phyloP scores from a whole-genome alignment of 2,888 invertebrate species.

The Scaptomyza parva region DNA sequence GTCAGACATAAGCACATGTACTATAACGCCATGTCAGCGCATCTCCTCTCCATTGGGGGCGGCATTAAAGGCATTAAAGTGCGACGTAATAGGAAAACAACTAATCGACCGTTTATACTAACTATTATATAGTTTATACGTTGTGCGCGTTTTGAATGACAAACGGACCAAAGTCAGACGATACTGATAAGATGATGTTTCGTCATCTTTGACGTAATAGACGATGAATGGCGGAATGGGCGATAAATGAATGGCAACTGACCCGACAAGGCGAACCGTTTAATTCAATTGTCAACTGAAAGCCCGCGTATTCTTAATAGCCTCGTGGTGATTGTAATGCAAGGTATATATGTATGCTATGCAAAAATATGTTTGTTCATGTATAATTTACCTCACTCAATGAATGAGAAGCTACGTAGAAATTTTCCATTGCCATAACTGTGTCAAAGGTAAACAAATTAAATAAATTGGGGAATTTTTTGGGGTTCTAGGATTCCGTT shows the following conservation, averaged over 20 bases:
- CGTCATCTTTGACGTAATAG: conserved; percentile 55
- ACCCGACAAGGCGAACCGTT: conserved; percentile 15
- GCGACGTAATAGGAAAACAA: conserved; percentile 54
- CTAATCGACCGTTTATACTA: not conserved
- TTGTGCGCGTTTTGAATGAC: conserved; percentile 55
- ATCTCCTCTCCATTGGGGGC: conserved; percentile 20
- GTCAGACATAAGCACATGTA: conserved; percentile 33
- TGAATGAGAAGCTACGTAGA: conserved; percentile 1
- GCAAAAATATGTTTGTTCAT: not conserved
- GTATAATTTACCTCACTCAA: not conserved
- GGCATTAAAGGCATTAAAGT: conserved; percentile 7
- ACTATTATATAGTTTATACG: conserved; percentile 2
- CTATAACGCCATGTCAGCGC: conserved; percentile 24
- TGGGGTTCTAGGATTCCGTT: no score
- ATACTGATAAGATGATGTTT: conserved; percentile 50
- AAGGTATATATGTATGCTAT: conserved; percentile 13
- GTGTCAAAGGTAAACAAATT: no score
- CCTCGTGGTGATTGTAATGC: conserved; percentile 13
- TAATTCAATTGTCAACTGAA: conserved; percentile 40
- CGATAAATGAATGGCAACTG: conserved; percentile 58
- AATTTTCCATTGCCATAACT: not conserved
- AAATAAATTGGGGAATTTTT: no score
- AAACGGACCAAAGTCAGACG: conserved; percentile 41
- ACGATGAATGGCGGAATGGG: conserved; percentile 43
- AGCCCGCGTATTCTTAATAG: conserved; percentile 44